These are phyloP conservation scores for Hymenopus coronatus DNA, from an alignment of 2,888 invertebrate genomes.

Conservation along the genomic window DNA sequence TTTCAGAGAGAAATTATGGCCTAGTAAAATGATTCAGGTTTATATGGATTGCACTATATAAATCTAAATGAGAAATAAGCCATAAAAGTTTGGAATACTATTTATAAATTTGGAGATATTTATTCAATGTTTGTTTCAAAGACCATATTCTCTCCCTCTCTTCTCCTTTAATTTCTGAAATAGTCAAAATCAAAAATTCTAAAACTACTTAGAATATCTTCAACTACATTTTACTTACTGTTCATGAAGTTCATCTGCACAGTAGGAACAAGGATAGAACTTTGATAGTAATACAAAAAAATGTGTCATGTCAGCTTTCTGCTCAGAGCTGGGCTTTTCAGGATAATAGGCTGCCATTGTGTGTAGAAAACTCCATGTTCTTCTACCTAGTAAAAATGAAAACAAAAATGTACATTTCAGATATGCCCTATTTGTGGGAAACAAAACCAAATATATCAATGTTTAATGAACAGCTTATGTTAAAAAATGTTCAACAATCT, in stretches of 20 bases:
- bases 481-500: too few relatives aligned
- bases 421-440: too few relatives aligned
- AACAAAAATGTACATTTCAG: not conserved
- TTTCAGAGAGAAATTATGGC: too few relatives aligned
- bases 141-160: not conserved
- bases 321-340: slow-evolving; percentile 66
- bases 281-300: slow-evolving; percentile 83
- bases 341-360: slow-evolving; percentile 96
- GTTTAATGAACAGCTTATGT: too few relatives aligned
- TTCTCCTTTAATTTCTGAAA: too few relatives aligned
- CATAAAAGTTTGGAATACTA: too few relatives aligned
- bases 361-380: slow-evolving; percentile 92
- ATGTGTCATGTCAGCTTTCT: slow-evolving; percentile 71
- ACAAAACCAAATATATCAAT: too few relatives aligned
- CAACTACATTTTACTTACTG: slow-evolving; percentile 62
- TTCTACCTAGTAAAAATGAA: slow-evolving; percentile 49
- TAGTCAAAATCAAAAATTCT: too few relatives aligned
- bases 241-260: slow-evolving; percentile 81
- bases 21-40: too few relatives aligned
- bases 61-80: too few relatives aligned
- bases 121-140: not conserved
- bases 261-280: slow-evolving; percentile 90
- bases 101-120: too few relatives aligned
- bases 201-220: not conserved
- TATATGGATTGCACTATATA: too few relatives aligned